These are phyloP conservation scores for Cyprinodon variegatus DNA, from an alignment of 2,113 vertebrate genomes.

Conservation along the genomic window DNA sequence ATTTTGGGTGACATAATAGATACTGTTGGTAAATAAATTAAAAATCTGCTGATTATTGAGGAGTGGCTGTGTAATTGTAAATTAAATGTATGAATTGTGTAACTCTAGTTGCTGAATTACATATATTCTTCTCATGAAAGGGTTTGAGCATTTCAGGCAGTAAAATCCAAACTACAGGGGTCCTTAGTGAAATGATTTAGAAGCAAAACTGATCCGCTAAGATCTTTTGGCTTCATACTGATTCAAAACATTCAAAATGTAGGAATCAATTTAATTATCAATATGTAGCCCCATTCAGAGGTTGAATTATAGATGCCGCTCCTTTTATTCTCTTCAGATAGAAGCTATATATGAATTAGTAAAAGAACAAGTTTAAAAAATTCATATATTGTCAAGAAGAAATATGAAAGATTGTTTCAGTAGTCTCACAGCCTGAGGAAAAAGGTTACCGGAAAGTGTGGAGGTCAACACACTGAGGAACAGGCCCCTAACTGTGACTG, in stretches of 20 bases:
- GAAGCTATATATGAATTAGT: conserved; percentile 1
- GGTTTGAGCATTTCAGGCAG: background rate
- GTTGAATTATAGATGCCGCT: background rate
- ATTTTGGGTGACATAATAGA: background rate
- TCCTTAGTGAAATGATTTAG: background rate
- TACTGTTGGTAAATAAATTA: background rate
- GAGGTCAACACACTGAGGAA: background rate
- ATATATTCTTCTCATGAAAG: background rate
- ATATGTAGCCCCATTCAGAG: background rate
- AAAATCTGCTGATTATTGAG: background rate
- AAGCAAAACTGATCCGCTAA: background rate
- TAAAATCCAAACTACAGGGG: background rate
- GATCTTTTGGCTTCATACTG: too few species aligned
- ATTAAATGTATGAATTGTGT: background rate
- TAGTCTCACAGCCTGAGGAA: background rate
- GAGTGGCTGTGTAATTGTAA: background rate
- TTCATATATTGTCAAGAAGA: background rate
- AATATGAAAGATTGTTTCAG: background rate
- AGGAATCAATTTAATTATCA: background rate
- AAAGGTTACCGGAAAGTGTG: background rate
- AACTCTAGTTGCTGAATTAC: background rate
- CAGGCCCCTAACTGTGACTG: background rate
- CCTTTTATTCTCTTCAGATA: background rate
- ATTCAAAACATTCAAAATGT: background rate
- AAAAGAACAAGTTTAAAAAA: background rate